Conservation (phyloP, 2,113 vertebrate genomes). For the Engraulis encrasicolus region DNA sequence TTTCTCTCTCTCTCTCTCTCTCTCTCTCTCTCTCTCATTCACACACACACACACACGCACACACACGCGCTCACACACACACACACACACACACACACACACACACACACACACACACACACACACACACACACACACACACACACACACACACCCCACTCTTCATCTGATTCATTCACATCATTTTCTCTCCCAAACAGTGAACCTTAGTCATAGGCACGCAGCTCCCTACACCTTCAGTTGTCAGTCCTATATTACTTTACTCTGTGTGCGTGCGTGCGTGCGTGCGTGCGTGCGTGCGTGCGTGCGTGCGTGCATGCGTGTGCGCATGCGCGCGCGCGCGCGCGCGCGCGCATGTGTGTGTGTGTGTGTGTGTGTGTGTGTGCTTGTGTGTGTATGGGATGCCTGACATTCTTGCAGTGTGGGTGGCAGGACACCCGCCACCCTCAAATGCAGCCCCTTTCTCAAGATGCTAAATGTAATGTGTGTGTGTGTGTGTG, state of each 20-base stretch:
- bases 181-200: constrained; percentile 71
- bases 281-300: not conserved
- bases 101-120: constrained; percentile 77
- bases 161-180: constrained; percentile 54
- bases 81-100: constrained; percentile 58
- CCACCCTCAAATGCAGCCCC: constrained; percentile 63
- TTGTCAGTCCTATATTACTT: not conserved
- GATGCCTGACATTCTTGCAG: constrained; percentile 89
- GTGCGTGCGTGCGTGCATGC: not conserved
- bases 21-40: constrained; percentile 63
- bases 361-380: not conserved
- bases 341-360: not conserved
- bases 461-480: too few relatives aligned
- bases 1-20: too few relatives aligned
- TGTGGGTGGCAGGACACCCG: constrained; percentile 88
- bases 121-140: constrained; percentile 51
- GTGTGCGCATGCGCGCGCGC: constrained; percentile 58
- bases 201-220: not conserved
- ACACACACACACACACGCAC: constrained; percentile 63
- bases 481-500: too few relatives aligned
- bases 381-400: constrained; percentile 72
- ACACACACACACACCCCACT: not conserved
- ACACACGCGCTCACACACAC: constrained; percentile 64
- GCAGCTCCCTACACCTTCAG: not conserved
- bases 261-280: not conserved